A percentile compares a stretch with the other conserved stretches of the same genome.
Evolutionary conservation across 2,888 invertebrate genomes (phyloP).

Genomic region (Ditula angustiorana): DNA sequence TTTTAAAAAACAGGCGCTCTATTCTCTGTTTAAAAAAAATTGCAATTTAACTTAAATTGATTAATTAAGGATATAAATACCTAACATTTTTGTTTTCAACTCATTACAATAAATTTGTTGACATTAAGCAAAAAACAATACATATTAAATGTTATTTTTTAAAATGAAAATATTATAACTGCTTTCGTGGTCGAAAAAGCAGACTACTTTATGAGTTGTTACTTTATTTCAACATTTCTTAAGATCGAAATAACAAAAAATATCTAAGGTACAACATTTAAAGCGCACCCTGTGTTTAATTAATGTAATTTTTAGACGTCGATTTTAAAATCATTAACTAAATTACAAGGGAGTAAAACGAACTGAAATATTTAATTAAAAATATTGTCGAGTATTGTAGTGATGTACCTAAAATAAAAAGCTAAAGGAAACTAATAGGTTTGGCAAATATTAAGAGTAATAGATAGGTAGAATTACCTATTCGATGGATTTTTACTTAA

Average conservation of each 20-base stretch:
- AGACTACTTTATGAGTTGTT: too few relatives aligned
- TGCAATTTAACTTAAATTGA: too few relatives aligned
- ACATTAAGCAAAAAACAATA: neutral
- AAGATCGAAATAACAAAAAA: slow-evolving; percentile 33
- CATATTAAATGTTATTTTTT: neutral
- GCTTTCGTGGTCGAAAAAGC: too few relatives aligned
- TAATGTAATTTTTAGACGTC: slow-evolving; percentile 56
- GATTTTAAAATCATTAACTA: slow-evolving; percentile 65
- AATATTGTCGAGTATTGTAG: slow-evolving; percentile 68
- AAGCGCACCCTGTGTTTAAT: slow-evolving; percentile 39
- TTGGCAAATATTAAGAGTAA: slow-evolving; percentile 47
- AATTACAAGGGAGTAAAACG: slow-evolving; percentile 78
- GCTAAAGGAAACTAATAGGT: slow-evolving; percentile 43
- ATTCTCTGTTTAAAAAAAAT: too few relatives aligned
- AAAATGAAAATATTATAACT: neutral
- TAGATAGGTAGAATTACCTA: slow-evolving; percentile 47
- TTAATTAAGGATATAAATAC: too few relatives aligned
- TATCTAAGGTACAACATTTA: slow-evolving; percentile 47
- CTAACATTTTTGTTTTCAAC: too few relatives aligned
- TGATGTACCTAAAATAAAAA: slow-evolving; percentile 56
- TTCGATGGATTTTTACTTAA: slow-evolving; percentile 59
- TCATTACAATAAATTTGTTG: too few relatives aligned
- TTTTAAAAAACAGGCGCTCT: too few relatives aligned
- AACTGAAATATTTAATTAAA: slow-evolving; percentile 76
- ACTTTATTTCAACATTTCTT: too few relatives aligned